Percentiles rank a stretch among this genome's conserved stretches.
Evolutionary conservation across 2,888 invertebrate genomes (phyloP).

Genomic region (Melanostoma scalare): DNA sequence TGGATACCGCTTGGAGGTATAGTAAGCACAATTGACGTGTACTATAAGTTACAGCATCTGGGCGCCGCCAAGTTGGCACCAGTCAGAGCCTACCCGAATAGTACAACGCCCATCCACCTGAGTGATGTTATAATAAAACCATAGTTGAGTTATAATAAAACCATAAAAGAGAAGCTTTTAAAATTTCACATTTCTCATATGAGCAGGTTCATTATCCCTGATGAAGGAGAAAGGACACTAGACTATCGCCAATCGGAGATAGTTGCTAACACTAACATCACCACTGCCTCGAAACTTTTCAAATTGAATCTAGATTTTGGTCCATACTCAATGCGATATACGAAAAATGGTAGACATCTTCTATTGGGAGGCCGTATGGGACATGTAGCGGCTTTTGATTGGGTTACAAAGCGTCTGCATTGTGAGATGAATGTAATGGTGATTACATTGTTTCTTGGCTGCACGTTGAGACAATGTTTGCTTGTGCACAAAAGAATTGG

Average conservation of each 20-base stretch:
- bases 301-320: slow-evolving; percentile 91
- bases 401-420: slow-evolving; percentile 96
- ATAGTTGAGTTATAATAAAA: slow-evolving; percentile 79
- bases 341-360: slow-evolving; percentile 91
- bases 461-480: slow-evolving; percentile 98
- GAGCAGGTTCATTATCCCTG: slow-evolving; percentile 88
- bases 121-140: too few relatives aligned
- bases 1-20: too few relatives aligned
- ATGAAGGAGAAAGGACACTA: slow-evolving; percentile 89
- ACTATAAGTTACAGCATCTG: too few relatives aligned
- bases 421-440: slow-evolving; percentile 99
- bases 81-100: too few relatives aligned
- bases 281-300: slow-evolving; percentile 94
- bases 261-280: slow-evolving; percentile 89
- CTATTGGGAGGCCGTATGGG: slow-evolving; percentile 93
- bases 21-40: too few relatives aligned
- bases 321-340: slow-evolving; percentile 90
- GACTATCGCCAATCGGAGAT: slow-evolving; percentile 92
- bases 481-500: slow-evolving; percentile 98
- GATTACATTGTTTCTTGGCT: slow-evolving; percentile 97
- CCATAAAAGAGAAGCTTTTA: neutral
- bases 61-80: too few relatives aligned
- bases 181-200: neutral
- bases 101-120: too few relatives aligned
- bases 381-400: slow-evolving; percentile 98